Evolutionary conservation across 2,888 invertebrate species (phyloP), one percentile per base, ranked within the genome.

Genomic region (Ormyrus labotus): DNA sequence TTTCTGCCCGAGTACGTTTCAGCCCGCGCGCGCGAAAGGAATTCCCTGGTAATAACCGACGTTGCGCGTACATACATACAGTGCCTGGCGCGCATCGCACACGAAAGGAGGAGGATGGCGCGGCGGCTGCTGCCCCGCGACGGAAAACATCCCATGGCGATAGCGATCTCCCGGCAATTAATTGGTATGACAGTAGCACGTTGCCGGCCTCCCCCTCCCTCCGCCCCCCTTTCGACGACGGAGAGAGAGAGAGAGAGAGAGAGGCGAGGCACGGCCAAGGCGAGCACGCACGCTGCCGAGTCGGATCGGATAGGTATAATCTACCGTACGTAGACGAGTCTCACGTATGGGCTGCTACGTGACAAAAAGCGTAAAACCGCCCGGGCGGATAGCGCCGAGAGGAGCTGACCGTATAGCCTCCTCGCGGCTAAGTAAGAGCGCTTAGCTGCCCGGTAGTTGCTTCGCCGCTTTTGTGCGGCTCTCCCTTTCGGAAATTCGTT

Each of bases 131-230:
- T 81, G 83, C 72, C 81, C 84, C 85, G 83, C 84, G 85, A 86
- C 86, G 83, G 85, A 87, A 87, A 85, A 85, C 85, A 86, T 87
- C 85, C 86, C 86, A 85, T 84, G 84, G 82, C 81, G 87, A 87
- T 88, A 87, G 85, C 84, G 86, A 87, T 87, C 87, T 86, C 83
- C 83, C 87, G 87, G 87, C 88, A 88, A 89, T 90, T 89, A 89
- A 89, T 90, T 90, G 89, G 89, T 89, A 89, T 87, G 88, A 89
- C 88, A 88, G 88, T 87, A 87, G 88, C 88, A 86, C 86, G 73
- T 84, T 85, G 86, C 85, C 85, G 83, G 80, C 48, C 69, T 53
- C 45, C 57, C 67, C 60, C 72, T 57, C 60, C 19, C 48, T 48
- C 47, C 51, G 3, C 6, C 57, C 64, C 58, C 5, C 48, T 34